Conservation (phyloP, 2,797 vertebrate genomes). For the Sciaenops ocellatus region DNA sequence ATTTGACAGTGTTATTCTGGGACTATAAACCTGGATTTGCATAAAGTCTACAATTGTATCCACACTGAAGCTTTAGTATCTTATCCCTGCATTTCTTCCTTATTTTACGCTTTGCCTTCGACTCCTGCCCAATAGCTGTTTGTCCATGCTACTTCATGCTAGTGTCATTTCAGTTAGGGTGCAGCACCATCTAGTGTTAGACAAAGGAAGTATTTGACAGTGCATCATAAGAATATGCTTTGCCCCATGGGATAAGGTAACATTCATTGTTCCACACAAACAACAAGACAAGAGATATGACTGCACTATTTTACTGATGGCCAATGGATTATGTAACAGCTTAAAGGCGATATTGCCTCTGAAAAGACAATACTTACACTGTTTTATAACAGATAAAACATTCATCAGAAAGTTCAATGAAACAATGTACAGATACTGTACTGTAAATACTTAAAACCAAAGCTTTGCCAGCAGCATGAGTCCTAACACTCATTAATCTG, state of each 20-base stretch:
- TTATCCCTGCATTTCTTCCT: not conserved
- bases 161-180: not conserved
- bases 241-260: not conserved
- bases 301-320: constrained; percentile 62
- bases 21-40: not conserved
- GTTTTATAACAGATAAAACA: constrained; percentile 17
- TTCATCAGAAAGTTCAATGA: constrained; percentile 1
- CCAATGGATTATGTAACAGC: constrained; percentile 41
- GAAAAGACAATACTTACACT: constrained; percentile 28
- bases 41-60: not conserved
- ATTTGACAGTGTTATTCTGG: not conserved
- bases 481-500: not conserved
- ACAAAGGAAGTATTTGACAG: not conserved
- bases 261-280: not conserved
- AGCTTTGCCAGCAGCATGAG: constrained; percentile 2
- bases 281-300: not conserved
- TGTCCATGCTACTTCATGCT: accelerated
- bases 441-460: constrained; percentile 28
- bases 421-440: constrained; percentile 34
- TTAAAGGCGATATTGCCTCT: constrained; percentile 10
- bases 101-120: not conserved
- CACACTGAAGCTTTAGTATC: not conserved
- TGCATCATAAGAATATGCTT: not conserved
- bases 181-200: constrained; percentile 70
- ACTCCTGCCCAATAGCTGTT: not conserved